These are phyloP conservation scores for Hydrotaea cyrtoneurina DNA, from an alignment of 2,888 invertebrate species.

Conservation along the genomic window DNA sequence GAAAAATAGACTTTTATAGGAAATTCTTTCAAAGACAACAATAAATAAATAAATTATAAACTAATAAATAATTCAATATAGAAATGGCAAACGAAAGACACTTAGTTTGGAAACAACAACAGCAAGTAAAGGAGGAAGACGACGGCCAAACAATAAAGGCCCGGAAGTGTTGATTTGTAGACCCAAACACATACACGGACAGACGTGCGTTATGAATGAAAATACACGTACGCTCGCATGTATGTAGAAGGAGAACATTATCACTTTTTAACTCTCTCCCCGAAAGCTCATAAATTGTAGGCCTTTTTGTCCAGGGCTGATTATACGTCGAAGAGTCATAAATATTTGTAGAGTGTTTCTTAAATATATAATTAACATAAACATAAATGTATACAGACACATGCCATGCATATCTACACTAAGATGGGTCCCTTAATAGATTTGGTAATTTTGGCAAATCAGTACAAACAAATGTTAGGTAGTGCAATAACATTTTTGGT, in stretches of 20 bases:
- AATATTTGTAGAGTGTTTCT: slow-evolving; percentile 11
- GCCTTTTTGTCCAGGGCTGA: slow-evolving; percentile 24
- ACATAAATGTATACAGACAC: slow-evolving; percentile 46
- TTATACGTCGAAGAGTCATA: slow-evolving; percentile 36
- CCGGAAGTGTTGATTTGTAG: slow-evolving; percentile 40
- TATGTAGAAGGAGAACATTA: not conserved
- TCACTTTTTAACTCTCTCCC: slow-evolving; percentile 24
- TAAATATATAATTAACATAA: slow-evolving; percentile 60
- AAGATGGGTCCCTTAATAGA: too few relatives aligned
- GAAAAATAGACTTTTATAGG: not conserved
- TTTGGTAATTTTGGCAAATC: too few relatives aligned
- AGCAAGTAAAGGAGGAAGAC: not conserved
- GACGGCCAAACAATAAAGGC: slow-evolving; percentile 17
- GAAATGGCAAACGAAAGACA: slow-evolving; percentile 11
- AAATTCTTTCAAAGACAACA: not conserved
- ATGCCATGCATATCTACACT: slow-evolving; percentile 14
- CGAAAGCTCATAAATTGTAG: slow-evolving; percentile 52
- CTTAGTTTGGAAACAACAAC: not conserved
- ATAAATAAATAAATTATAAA: slow-evolving; percentile 30
- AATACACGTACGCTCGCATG: not conserved
- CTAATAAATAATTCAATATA: slow-evolving; percentile 32
- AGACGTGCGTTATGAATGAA: too few relatives aligned
- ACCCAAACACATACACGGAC: not conserved
- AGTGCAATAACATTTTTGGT: too few relatives aligned
- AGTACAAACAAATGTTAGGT: too few relatives aligned